Percentiles rank a stretch among this genome's conserved stretches.
Evolutionary conservation across 2,797 vertebrate species (phyloP).

Genomic region (Thripadectes ignobilis): DNA sequence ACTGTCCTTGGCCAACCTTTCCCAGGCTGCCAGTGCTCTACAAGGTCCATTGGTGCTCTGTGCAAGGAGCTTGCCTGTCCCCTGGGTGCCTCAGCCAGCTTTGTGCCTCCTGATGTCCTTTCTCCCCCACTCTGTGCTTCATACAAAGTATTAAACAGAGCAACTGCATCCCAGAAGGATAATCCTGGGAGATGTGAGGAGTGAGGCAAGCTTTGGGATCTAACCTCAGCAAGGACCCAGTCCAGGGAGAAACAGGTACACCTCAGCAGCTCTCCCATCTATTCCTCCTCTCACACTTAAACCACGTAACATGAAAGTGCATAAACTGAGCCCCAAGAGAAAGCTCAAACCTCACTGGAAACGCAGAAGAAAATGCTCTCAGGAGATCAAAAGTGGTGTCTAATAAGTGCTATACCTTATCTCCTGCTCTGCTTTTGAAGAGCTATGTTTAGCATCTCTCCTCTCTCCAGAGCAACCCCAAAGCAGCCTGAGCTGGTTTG

Average conservation of each 20-base stretch:
- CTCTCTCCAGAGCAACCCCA: constrained; percentile 1
- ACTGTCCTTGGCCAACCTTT: neutral
- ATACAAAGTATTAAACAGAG: accelerated
- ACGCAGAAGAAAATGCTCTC: constrained; percentile 24
- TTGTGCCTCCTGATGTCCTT: neutral
- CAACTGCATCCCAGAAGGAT: neutral
- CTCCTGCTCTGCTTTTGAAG: neutral
- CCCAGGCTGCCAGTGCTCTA: neutral
- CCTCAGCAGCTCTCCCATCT: neutral
- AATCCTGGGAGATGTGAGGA: neutral
- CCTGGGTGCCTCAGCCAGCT: neutral
- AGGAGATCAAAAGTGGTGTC: constrained; percentile 33
- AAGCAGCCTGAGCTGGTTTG: neutral
- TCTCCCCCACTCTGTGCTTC: neutral
- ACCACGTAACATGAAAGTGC: neutral
- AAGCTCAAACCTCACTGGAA: neutral
- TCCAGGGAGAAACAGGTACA: neutral
- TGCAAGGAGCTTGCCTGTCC: neutral
- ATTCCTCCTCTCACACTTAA: neutral
- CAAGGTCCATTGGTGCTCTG: neutral
- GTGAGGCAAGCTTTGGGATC: neutral
- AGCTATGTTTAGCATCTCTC: constrained; percentile 30
- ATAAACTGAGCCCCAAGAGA: constrained; percentile 4
- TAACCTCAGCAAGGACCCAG: neutral
- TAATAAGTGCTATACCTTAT: constrained; percentile 21